A percentile compares a stretch with the other conserved stretches of the same genome.
Evolutionary conservation across 2,113 vertebrate genomes (phyloP).

Genomic region (Epinephelus lanceolatus): DNA sequence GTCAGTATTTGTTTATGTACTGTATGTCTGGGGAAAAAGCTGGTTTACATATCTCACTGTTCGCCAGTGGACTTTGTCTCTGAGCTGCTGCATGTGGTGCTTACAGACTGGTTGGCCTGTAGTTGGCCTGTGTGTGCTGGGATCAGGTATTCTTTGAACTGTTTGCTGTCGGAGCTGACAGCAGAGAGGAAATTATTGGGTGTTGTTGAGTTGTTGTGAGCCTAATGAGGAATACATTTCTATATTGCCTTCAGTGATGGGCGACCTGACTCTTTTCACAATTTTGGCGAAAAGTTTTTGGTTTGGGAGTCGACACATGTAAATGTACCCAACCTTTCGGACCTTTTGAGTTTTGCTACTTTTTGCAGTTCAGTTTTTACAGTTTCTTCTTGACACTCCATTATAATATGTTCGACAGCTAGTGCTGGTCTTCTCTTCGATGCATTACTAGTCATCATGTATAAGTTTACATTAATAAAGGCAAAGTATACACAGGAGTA

Average conservation of each 20-base stretch:
- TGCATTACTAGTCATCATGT: no score
- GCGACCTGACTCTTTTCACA: no score
- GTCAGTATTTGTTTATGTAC: neutral
- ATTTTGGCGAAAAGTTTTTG: no score
- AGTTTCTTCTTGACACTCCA: no score
- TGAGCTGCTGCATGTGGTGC: neutral
- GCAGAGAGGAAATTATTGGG: neutral
- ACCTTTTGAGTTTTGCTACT: no score
- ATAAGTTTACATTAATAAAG: no score
- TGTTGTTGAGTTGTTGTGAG: neutral
- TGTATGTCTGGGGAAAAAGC: neutral
- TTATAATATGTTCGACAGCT: no score
- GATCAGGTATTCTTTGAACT: neutral
- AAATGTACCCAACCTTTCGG: no score
- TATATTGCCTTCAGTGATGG: neutral
- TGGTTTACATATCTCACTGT: neutral
- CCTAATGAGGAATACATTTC: neutral
- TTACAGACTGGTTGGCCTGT: constrained; percentile 1
- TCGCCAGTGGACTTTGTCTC: neutral
- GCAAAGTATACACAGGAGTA: no score
- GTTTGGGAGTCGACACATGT: no score
- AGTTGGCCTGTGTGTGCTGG: neutral
- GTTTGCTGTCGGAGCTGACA: neutral
- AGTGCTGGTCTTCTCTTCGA: no score
- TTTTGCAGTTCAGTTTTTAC: no score